Evolutionary conservation across 2,888 invertebrate species (phyloP), one percentile per base, ranked within the genome.

Genomic region (Octodonta nipae): DNA sequence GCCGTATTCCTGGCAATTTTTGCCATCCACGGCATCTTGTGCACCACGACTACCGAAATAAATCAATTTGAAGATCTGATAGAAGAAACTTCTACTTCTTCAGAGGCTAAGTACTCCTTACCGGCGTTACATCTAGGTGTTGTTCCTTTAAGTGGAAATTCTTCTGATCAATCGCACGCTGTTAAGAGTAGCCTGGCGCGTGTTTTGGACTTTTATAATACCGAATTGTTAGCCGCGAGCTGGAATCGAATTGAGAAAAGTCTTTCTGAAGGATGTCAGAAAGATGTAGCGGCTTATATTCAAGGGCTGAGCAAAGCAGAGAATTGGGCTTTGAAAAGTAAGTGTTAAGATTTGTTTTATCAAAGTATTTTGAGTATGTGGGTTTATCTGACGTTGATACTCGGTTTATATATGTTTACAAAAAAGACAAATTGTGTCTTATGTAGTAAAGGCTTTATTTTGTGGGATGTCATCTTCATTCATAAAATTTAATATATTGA

Each of bases 321-420:
- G 31, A 63, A 71, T 6, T 80, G 80, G 80, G 79, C 80, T 4
- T 65, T 78, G 27, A 77, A 77, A 60, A 75, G 79, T 80, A 59
- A 78, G 78, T 46, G 8, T 22, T n/a, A n/a, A n/a, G n/a, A n/a
- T n/a, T n/a, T n/a, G n/a, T n/a, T n/a, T n/a, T n/a, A n/a, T n/a
- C n/a, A n/a, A n/a, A n/a, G n/a, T n/a, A n/a, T n/a, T n/a, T n/a
- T n/a, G n/a, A n/a, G n/a, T n/a, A n/a, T n/a, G n/a, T n/a, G n/a
- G n/a, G n/a, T n/a, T n/a, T n/a, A n/a, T n/a, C n/a, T n/a, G n/a
- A n/a, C n/a, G 8, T 6, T 6, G 8, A 17, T 17, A 17, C 8
- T 8, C 5, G n/a, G n/a, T n/a, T n/a, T n/a, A 17, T 5, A 17
- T 17, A 17, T 17, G 17, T 17, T 17, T 5, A 17, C 5, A 17